A percentile compares a stretch with the other conserved stretches of the same genome.
phyloP scores from a whole-genome alignment of 2,113 vertebrate genomes.

The Sebastes schlegelii region DNA sequence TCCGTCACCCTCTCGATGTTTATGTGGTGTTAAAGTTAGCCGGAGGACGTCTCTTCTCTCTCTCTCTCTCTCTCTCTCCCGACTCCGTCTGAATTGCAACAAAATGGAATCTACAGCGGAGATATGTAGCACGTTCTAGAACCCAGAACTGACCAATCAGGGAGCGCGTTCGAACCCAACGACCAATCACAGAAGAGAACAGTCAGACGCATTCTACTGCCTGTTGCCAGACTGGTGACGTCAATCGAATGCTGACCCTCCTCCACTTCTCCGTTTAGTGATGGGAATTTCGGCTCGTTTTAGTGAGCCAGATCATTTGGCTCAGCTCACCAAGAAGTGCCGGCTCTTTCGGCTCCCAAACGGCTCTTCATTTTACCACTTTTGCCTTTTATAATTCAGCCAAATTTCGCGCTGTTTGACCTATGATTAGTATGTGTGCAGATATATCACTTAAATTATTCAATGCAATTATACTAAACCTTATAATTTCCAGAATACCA shows the following conservation, averaged over 20 bases:
- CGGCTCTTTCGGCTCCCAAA: too few species aligned
- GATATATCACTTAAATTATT: too few species aligned
- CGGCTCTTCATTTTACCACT: too few species aligned
- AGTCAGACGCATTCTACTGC: slow-evolving; percentile 33
- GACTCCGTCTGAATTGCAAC: slow-evolving; percentile 80
- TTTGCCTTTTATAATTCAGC: too few species aligned
- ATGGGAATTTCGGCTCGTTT: too few species aligned
- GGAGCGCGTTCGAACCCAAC: neutral
- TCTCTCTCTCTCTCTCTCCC: slow-evolving; percentile 48
- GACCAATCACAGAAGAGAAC: slow-evolving; percentile 72
- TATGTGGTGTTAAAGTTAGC: slow-evolving; percentile 20
- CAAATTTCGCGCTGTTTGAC: too few species aligned
- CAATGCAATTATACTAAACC: too few species aligned
- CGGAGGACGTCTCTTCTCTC: slow-evolving; percentile 15
- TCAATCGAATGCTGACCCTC: slow-evolving; percentile 48
- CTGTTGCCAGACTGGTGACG: slow-evolving; percentile 83
- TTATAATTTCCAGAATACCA: too few species aligned
- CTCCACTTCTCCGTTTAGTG: neutral
- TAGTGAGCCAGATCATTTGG: too few species aligned
- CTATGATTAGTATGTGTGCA: too few species aligned
- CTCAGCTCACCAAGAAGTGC: too few species aligned
- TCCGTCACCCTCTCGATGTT: slow-evolving; percentile 33
- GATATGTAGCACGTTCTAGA: slow-evolving; percentile 62
- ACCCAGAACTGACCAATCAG: slow-evolving; percentile 72
- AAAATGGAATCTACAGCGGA: slow-evolving; percentile 81